Conservation (phyloP, 2,113 vertebrate species). For the Leucopsar rothschildi region DNA sequence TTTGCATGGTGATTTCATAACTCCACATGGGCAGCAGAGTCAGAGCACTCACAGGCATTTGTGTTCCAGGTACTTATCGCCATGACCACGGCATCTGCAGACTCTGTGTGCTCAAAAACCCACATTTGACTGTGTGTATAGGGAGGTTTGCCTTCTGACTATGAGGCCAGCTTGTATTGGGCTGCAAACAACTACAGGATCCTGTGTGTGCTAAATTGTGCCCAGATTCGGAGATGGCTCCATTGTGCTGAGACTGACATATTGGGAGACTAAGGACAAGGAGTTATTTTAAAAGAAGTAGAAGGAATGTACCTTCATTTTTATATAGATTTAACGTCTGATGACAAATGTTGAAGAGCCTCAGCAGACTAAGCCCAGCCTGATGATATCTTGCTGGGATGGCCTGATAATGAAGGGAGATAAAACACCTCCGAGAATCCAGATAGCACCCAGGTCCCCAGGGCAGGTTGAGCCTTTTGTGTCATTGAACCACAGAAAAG, state of each 20-base stretch:
- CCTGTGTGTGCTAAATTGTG: rapidly evolving
- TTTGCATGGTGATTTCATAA: background rate
- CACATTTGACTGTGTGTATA: background rate
- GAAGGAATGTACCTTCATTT: background rate
- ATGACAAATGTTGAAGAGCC: background rate
- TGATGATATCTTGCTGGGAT: background rate
- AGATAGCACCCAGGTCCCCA: background rate
- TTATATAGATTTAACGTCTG: background rate
- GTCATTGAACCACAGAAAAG: background rate
- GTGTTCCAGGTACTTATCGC: background rate
- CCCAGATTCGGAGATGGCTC: background rate
- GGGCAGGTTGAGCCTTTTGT: background rate
- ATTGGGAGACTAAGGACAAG: background rate
- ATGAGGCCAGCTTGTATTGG: rapidly evolving
- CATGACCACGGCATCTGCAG: background rate
- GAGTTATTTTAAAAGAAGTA: background rate
- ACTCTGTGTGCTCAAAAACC: background rate
- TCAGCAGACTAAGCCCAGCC: background rate
- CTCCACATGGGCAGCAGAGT: rapidly evolving
- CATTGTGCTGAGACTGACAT: background rate
- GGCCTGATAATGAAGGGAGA: background rate
- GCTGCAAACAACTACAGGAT: background rate
- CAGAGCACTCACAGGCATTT: background rate
- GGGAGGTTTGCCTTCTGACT: background rate
- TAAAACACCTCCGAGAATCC: background rate